Evolutionary conservation across 2,797 vertebrate species (phyloP), one percentile per base, ranked within the genome.

Genomic region (Parauchenoglanis punctatus): DNA sequence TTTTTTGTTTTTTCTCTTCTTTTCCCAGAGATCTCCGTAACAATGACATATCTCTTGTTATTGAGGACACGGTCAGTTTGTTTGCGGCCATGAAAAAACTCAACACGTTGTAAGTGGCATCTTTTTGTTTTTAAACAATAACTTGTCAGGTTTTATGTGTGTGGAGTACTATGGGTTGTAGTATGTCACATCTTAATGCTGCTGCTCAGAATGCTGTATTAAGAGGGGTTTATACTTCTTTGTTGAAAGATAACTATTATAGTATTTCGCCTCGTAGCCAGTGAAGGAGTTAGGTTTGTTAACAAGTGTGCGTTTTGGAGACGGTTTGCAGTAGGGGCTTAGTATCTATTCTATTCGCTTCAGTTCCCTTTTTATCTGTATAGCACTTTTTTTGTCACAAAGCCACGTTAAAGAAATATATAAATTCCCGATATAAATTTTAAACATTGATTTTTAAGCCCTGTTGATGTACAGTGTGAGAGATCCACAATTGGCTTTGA

Each of bases 11-110:
- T 10, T 56, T 40, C 87, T 91, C 87, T 91, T 89, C 10, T 70
- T 89, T 90, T 93, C 93, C 67, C 95, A 99, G 98, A 91, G 97
- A 99, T 91, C 95, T 99, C 90, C 93, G 96, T 91, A 99, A 98
- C 93, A 99, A 99, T 90, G 97, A 98, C 93, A 98, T 99, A 93
- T 98, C 97, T 20, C 99, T 98, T 97, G 98, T 98, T 89, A 98
- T 99, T 90, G 98, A 99, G 94, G 98, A 99, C 94, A 96, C 97
- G 81, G 95, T 96, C 85, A 97, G 98, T 92, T 95, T 97, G 13
- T 99, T 99, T 95, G 93, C 96, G 86, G 98, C 97, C 90, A 98
- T 99, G 92, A 94, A 95, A 92, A 97, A 96, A 92, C 96, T 99
- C 90, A 96, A 97, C 93, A 97, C 96, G 89, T 93, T 99, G 98